Percentiles rank a stretch among this genome's conserved stretches.
Evolutionary conservation across 2,888 invertebrate genomes (phyloP).

Genomic region (Unio delphinus): DNA sequence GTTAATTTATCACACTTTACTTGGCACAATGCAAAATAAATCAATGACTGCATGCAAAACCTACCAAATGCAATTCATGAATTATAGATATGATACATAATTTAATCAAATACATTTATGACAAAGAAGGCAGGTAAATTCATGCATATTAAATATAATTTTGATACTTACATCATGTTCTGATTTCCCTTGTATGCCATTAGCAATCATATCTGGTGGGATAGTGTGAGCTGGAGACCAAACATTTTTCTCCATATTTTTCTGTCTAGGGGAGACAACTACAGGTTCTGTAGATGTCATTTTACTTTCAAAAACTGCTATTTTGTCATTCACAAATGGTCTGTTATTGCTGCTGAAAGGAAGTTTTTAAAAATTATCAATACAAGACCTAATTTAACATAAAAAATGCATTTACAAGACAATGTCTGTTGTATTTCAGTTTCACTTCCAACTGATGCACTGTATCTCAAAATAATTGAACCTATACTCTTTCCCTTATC

Average conservation of each 20-base stretch:
- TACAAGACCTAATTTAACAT: too few species aligned
- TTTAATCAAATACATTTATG: too few species aligned
- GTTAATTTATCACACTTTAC: constrained; percentile 21
- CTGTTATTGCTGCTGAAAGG: constrained; percentile 10
- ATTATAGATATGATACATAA: too few species aligned
- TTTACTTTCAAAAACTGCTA: constrained; percentile 35
- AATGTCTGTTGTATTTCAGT: too few species aligned
- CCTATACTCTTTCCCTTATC: constrained; percentile 1
- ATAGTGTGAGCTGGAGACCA: constrained; percentile 23
- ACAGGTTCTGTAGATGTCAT: constrained; percentile 9
- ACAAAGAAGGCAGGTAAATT: too few species aligned
- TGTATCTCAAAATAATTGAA: constrained; percentile 1
- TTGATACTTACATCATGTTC: constrained; percentile 4
- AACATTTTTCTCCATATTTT: constrained; percentile 12
- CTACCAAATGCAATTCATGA: too few species aligned
- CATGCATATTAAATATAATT: too few species aligned
- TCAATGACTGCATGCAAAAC: too few species aligned
- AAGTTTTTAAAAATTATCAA: too few species aligned
- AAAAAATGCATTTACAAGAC: too few species aligned
- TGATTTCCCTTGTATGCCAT: constrained; percentile 27
- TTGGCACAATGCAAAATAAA: too few species aligned
- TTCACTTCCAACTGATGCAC: too few species aligned
- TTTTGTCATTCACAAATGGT: constrained; percentile 37
- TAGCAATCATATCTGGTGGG: constrained; percentile 37
- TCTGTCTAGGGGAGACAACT: constrained; percentile 14